Conservation (phyloP, 2,797 vertebrate genomes). For the Catamblyrhynchus diadema region DNA sequence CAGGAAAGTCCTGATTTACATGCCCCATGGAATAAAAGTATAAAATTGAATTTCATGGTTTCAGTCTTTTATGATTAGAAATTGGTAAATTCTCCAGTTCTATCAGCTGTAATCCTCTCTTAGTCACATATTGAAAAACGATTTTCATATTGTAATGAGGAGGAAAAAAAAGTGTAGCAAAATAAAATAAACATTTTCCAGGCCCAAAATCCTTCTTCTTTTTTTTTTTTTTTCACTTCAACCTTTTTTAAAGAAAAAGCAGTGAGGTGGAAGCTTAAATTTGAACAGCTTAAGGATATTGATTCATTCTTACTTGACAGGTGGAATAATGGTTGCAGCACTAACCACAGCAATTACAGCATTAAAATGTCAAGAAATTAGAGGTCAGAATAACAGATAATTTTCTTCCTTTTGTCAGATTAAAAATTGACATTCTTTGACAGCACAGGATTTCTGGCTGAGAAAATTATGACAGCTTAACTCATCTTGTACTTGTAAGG, state of each 20-base stretch:
- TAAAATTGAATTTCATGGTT: not conserved
- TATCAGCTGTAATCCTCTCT: not conserved
- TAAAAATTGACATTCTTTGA: constrained; percentile 86
- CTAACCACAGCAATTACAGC: constrained; percentile 89
- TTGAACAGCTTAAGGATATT: constrained; percentile 82
- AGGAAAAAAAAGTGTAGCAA: not conserved
- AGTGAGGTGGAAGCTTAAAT: constrained; percentile 72
- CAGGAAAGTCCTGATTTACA: not conserved
- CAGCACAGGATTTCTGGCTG: constrained; percentile 79
- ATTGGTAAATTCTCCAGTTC: not conserved
- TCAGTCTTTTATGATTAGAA: not conserved
- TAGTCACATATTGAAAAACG: not conserved
- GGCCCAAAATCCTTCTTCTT: not conserved
- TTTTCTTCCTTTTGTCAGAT: constrained; percentile 85
- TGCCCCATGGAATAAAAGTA: not conserved
- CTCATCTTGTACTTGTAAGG: constrained; percentile 86
- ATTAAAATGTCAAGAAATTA: constrained; percentile 95
- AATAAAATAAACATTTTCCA: not conserved
- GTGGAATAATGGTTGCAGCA: constrained; percentile 83
- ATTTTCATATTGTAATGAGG: not conserved
- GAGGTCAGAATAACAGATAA: constrained; percentile 88
- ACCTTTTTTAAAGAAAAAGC: constrained; percentile 44
- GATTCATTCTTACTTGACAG: constrained; percentile 88
- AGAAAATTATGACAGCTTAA: constrained; percentile 88
- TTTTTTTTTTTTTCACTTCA: not conserved